Conservation (phyloP, 2,888 invertebrate genomes). For the Cremastobaeus sp. region DNA sequence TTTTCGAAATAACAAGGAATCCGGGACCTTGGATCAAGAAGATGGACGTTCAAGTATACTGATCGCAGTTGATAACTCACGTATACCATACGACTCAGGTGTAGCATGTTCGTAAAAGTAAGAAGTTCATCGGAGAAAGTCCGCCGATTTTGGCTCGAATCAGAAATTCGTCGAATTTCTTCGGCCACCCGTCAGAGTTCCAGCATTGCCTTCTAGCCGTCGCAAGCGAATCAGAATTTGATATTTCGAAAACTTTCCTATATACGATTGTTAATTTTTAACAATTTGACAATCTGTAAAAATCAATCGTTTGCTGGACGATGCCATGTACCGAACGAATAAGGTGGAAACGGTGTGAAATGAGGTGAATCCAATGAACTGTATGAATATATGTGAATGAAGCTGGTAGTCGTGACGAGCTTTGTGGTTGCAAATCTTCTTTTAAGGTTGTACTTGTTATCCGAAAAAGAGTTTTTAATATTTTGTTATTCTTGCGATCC, state of each 20-base stretch:
- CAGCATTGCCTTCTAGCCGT: conserved; percentile 55
- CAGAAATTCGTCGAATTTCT: conserved; percentile 40
- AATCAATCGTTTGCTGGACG: conserved; percentile 36
- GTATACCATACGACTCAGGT: conserved; percentile 78
- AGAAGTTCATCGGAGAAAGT: no score
- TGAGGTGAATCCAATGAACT: conserved; percentile 39
- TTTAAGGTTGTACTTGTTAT: conserved; percentile 61
- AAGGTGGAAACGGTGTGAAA: conserved; percentile 13
- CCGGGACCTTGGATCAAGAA: neutral
- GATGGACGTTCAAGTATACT: conserved; percentile 68
- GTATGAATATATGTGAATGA: conserved; percentile 39
- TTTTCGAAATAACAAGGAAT: neutral
- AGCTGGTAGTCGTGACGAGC: conserved; percentile 56
- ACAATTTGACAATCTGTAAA: conserved; percentile 46
- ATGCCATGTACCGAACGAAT: conserved; percentile 25
- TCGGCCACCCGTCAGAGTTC: conserved; percentile 47
- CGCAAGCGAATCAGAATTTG: conserved; percentile 38
- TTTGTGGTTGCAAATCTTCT: conserved; percentile 54
- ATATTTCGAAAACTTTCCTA: conserved; percentile 30
- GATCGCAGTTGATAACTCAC: conserved; percentile 67
- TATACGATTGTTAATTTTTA: conserved; percentile 34
- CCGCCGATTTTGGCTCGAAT: conserved; percentile 16
- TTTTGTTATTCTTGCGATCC: conserved; percentile 57
- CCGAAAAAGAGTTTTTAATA: conserved; percentile 60
- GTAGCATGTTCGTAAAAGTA: conserved; percentile 33